Evolutionary conservation across 2,113 vertebrate species (phyloP), one percentile per base, ranked within the genome.

Genomic region (Melanerpes formicivorus): DNA sequence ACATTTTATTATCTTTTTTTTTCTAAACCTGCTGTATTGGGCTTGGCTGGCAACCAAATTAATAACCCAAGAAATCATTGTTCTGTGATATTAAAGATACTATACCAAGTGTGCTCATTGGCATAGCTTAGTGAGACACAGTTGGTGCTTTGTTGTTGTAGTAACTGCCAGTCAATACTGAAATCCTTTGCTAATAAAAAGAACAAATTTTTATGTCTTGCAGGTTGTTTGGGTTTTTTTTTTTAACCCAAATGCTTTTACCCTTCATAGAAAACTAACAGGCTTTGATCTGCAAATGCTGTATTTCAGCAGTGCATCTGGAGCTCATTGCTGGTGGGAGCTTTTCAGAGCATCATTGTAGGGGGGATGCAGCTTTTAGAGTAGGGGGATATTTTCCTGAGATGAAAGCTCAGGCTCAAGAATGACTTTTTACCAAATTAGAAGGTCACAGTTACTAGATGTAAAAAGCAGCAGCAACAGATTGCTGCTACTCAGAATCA

Each of bases 291-390:
- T 93, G 60, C 42, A 90, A 86, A 76, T 74, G 25, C 77, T 59
- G 59, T n/a, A 42, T 93, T 95, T 96, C 93, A 95, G 77, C 76
- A 75, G 60, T 81, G 84, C 87, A 92, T 92, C 95, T 94, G 93
- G 87, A 95, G 79, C 55, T 95, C 66, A 56, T 92, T 95, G 94
- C 77, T 94, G 70, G 55, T 52, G 71, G 81, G 83, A 85, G 48
- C 85, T 81, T 87, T 93, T 93, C 66, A 90, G 87, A 79, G 55
- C 50, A 58, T 81, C 19, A 0, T 90, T 90, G 56, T 90, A 62
- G 60, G 63, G 63, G 60, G 63, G 19, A 87, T 93, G 58, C 69
- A 91, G 91, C 82, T 94, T 85, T 92, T 86, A 40, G 87, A 75
- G 55, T 50, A 74, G 50, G 40, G 84, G 54, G 65, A 75, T 89